These are phyloP conservation scores for Neosalanx taihuensis DNA, from an alignment of 2,797 vertebrate genomes.

Conservation along the genomic window DNA sequence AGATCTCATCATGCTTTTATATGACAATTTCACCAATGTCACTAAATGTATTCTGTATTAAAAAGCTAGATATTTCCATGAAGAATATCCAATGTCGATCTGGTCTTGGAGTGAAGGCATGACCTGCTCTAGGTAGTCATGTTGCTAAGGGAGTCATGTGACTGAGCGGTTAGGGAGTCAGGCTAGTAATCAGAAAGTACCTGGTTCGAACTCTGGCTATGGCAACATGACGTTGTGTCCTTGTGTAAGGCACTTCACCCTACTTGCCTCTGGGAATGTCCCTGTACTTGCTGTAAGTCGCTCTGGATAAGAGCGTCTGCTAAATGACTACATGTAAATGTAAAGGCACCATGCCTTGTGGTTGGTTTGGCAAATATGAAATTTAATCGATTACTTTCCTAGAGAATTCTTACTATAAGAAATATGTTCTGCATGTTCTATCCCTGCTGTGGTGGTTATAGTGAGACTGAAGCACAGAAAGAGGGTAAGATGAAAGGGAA, in stretches of 20 bases:
- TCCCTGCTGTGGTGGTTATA: constrained; percentile 32
- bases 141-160: too few relatives aligned
- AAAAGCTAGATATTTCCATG: constrained; percentile 3
- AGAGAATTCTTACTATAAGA: constrained; percentile 33
- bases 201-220: too few relatives aligned
- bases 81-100: constrained; percentile 32
- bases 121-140: constrained; percentile 4
- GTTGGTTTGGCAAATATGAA: constrained; percentile 14
- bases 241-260: too few relatives aligned
- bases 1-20: not conserved
- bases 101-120: constrained; percentile 3
- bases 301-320: too few relatives aligned
- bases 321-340: too few relatives aligned
- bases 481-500: not conserved
- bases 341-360: not conserved
- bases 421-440: constrained; percentile 31
- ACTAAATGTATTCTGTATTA: not conserved
- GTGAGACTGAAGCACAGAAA: constrained; percentile 7
- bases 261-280: too few relatives aligned
- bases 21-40: not conserved
- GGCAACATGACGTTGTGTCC: too few relatives aligned
- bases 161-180: too few relatives aligned
- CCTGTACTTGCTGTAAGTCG: too few relatives aligned
- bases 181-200: too few relatives aligned
- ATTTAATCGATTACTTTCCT: constrained; percentile 58